phyloP scores from a whole-genome alignment of 2,113 vertebrate species.

The Lethenteron reissneri region DNA sequence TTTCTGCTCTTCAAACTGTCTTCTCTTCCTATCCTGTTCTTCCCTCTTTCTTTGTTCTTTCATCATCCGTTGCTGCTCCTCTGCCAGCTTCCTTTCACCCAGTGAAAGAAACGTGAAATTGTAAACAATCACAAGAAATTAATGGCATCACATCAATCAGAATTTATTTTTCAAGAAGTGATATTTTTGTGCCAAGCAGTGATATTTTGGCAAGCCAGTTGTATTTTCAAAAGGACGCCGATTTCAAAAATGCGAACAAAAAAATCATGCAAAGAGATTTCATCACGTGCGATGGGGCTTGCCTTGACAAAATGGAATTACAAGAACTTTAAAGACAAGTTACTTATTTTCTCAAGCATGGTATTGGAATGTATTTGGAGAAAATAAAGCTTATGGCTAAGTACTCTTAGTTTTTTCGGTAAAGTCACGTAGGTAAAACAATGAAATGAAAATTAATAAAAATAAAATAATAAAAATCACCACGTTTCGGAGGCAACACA shows the following conservation, averaged over 20 bases:
- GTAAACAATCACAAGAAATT: not conserved
- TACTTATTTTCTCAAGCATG: too few species aligned
- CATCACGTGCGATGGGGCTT: too few species aligned
- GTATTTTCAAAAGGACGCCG: not conserved
- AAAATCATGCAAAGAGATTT: too few species aligned
- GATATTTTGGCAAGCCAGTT: not conserved
- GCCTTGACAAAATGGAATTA: too few species aligned
- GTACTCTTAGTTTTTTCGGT: too few species aligned
- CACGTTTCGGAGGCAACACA: too few species aligned
- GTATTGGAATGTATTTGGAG: too few species aligned
- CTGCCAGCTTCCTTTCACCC: conserved; percentile 40
- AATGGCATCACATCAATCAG: not conserved
- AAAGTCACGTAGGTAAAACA: too few species aligned
- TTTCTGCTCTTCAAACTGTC: conserved; percentile 96
- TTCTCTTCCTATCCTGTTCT: conserved; percentile 48
- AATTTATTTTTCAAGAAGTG: not conserved
- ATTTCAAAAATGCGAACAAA: not conserved
- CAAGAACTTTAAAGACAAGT: too few species aligned
- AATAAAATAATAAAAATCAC: too few species aligned
- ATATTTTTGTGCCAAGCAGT: not conserved
- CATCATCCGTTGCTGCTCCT: conserved; percentile 83
- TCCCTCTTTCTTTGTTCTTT: conserved; percentile 76
- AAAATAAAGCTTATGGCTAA: too few species aligned
- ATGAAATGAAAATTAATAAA: too few species aligned
- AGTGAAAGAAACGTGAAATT: not conserved